Conservation (phyloP, 2,797 vertebrate species). For the Neosalanx taihuensis region DNA sequence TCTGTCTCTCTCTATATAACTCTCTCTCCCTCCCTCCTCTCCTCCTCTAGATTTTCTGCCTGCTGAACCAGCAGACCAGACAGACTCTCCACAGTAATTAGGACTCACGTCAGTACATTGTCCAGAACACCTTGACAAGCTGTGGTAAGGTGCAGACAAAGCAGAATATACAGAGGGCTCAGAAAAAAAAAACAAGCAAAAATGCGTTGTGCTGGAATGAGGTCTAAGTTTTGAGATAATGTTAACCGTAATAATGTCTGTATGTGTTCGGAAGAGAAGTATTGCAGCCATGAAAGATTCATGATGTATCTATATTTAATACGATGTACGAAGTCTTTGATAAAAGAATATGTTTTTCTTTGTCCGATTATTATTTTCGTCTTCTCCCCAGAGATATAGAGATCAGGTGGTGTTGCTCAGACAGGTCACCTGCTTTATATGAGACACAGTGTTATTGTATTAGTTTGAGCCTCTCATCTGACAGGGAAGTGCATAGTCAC, state of each 20-base stretch:
- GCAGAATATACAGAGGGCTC: too few species aligned
- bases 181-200: too few species aligned
- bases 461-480: slow-evolving; percentile 25
- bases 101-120: slow-evolving; percentile 36
- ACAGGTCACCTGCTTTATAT: neutral
- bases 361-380: neutral
- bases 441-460: neutral
- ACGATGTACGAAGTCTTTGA: neutral
- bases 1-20: slow-evolving; percentile 12
- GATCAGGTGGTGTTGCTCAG: neutral
- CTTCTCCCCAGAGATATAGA: neutral
- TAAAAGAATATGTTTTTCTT: neutral
- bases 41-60: slow-evolving; percentile 47
- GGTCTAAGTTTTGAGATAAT: too few species aligned
- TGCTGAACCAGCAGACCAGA: slow-evolving; percentile 63
- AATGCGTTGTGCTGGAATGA: too few species aligned
- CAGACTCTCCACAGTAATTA: slow-evolving; percentile 51
- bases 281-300: neutral
- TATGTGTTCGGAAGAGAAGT: neutral
- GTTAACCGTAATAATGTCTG: neutral
- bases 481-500: slow-evolving; percentile 20
- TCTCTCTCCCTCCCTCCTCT: slow-evolving; percentile 34
- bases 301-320: neutral
- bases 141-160: neutral
- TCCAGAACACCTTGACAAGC: slow-evolving; percentile 42